Evolutionary conservation across 1,140 invertebrate species (phyloP).

Genomic region (Dolichoris vasculosae): DNA sequence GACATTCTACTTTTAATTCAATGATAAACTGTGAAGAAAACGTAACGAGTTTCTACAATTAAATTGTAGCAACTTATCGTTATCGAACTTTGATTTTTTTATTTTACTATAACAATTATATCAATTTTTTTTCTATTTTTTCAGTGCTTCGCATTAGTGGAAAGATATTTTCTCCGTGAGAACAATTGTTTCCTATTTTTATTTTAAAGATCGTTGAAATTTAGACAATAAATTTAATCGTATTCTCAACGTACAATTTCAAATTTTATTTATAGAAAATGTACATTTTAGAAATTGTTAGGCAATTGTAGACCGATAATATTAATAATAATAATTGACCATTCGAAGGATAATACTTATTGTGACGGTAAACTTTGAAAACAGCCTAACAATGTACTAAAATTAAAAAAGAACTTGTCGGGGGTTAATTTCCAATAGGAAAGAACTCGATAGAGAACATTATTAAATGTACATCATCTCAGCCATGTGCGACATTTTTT

Average conservation of each 20-base stretch:
- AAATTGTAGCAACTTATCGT: not conserved
- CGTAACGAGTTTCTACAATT: not conserved
- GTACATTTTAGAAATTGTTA: constrained; percentile 13
- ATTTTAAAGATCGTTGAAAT: not conserved
- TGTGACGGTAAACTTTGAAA: constrained; percentile 14
- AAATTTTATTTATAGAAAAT: constrained; percentile 16
- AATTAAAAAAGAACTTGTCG: constrained; percentile 49
- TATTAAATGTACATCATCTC: constrained; percentile 96
- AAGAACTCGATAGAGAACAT: constrained; percentile 28
- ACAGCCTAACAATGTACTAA: constrained; percentile 29
- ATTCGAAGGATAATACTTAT: constrained; percentile 12
- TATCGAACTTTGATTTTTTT: constrained; percentile 36
- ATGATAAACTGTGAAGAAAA: not conserved
- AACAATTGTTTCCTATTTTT: not conserved
- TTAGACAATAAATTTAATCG: not conserved
- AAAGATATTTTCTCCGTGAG: constrained; percentile 1
- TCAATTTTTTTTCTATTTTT: not conserved
- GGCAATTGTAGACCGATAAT: not conserved
- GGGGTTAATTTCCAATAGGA: constrained; percentile 9
- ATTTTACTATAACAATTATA: constrained; percentile 5
- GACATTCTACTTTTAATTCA: not conserved
- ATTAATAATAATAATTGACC: constrained; percentile 10
- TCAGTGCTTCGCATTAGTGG: not conserved
- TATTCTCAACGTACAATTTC: not conserved
- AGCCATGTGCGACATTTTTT: constrained; percentile 96